Evolutionary conservation across 2,888 invertebrate species (phyloP), one percentile per base, ranked within the genome.

Genomic region (Eustalomyia histrio): DNA sequence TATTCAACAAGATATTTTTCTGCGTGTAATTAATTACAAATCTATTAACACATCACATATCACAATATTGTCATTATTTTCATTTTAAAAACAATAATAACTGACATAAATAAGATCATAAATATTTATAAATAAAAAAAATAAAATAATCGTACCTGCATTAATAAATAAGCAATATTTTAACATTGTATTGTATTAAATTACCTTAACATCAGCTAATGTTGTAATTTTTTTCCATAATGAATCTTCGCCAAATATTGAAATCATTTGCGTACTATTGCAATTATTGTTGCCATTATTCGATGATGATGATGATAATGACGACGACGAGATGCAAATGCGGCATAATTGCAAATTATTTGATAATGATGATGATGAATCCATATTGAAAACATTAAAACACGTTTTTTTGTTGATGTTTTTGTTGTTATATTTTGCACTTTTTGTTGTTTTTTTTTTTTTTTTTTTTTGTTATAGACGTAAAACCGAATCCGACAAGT

Each of bases 201-300:
- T 16, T 85, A 90, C 90, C 88, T 90, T 87, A 65, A 90, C 90
- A 86, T 90, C 87, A 71, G 90, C 90, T 85, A 90, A 84, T 79
- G 87, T 88, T 83, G 88, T 88, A 73, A 90, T 90, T 86, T 90
- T 90, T 84, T 87, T 87, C 89, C 90, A 90, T 58, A 90, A 83
- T 47, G 87, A 88, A 83, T 90, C 90, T 87, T 90, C 90, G 80
- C 90, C 90, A 82, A 90, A 90, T 83, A 90, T 90, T 83, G 90
- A 89, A 82, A 90, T 88, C 89, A 90, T 89, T 86, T 89, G 88
- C 83, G 87, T 86, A n/a, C n/a, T n/a, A 78, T 87, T 85, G 83
- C 86, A 78, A 58, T 78, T 73, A 53, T 85, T 61, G 53, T 35
- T 55, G 55, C 39, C 29, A n/a, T 9, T 29, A 84, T 86, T 86